phyloP scores from a whole-genome alignment of 2,888 invertebrate genomes.

The Drosophila siamana region DNA sequence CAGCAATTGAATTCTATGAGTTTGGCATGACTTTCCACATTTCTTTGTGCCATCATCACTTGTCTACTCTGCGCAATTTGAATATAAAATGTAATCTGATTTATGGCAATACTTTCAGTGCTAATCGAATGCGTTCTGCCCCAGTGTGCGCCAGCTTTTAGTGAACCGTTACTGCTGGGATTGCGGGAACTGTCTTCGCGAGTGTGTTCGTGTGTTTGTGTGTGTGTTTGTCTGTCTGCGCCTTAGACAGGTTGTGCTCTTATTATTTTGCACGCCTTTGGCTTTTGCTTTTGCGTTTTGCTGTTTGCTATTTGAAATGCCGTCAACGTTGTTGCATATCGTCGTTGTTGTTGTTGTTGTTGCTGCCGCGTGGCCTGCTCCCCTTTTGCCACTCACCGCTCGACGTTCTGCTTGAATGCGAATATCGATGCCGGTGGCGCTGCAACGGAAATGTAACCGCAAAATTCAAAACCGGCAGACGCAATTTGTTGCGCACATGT shows the following conservation, averaged over 20 bases:
- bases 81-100: no score
- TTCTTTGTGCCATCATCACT: no score
- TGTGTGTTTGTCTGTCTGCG: slow-evolving; percentile 6
- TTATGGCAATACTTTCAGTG: no score
- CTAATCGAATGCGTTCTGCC: not conserved
- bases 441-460: slow-evolving; percentile 79
- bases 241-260: slow-evolving; percentile 32
- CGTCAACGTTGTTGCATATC: slow-evolving; percentile 54
- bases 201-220: not conserved
- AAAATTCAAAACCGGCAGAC: slow-evolving; percentile 74
- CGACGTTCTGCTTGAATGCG: not conserved
- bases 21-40: no score
- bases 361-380: not conserved
- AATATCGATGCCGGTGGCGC: slow-evolving; percentile 49
- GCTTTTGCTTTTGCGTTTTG: slow-evolving; percentile 31
- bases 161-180: not conserved
- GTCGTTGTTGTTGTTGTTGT: slow-evolving; percentile 14
- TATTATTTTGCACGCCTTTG: slow-evolving; percentile 52
- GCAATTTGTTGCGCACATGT: slow-evolving; percentile 80
- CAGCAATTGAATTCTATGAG: no score
- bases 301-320: slow-evolving; percentile 69
- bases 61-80: no score
- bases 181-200: slow-evolving; percentile 14
- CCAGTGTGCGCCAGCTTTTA: slow-evolving; percentile 36
- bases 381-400: not conserved